Conservation (phyloP, 2,888 invertebrate genomes). For the Agrochola macilenta region DNA sequence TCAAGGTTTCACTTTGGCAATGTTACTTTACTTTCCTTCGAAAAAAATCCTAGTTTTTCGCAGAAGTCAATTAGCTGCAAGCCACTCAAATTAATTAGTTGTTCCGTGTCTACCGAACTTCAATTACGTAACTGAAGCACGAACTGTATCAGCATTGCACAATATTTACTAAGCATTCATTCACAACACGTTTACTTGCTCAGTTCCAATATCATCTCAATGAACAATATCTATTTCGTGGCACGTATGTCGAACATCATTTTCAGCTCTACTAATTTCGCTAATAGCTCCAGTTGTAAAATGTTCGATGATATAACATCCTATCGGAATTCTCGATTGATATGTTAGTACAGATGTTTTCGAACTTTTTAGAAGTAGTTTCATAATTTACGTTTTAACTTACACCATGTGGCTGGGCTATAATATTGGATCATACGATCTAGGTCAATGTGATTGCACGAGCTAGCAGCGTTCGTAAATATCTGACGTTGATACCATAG, state of each 20-base stretch:
- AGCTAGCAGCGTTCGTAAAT: conserved; percentile 73
- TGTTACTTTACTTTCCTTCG: conserved; percentile 1
- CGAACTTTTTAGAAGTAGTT: conserved; percentile 56
- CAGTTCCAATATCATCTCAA: conserved; percentile 34
- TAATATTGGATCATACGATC: conserved; percentile 64
- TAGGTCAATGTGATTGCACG: conserved; percentile 79
- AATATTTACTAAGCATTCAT: conserved; percentile 40
- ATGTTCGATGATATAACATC: conserved; percentile 48
- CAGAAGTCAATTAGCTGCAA: conserved; percentile 20
- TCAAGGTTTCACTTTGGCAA: neutral
- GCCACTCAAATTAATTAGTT: conserved; percentile 22
- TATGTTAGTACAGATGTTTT: conserved; percentile 66
- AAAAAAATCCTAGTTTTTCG: conserved; percentile 11
- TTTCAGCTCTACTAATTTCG: conserved; percentile 51
- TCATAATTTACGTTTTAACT: conserved; percentile 54
- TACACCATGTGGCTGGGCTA: conserved; percentile 63
- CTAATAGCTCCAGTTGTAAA: conserved; percentile 63
- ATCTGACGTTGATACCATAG: conserved; percentile 69
- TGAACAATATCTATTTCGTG: conserved; percentile 44
- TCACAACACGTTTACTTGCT: conserved; percentile 15
- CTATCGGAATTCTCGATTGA: conserved; percentile 56
- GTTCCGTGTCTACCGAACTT: conserved; percentile 10
- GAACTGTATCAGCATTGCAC: conserved; percentile 38
- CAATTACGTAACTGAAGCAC: conserved; percentile 31
- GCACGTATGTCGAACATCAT: conserved; percentile 38